phyloP scores from a whole-genome alignment of 2,797 vertebrate genomes.

The Phrynocephalus vlangalii region DNA sequence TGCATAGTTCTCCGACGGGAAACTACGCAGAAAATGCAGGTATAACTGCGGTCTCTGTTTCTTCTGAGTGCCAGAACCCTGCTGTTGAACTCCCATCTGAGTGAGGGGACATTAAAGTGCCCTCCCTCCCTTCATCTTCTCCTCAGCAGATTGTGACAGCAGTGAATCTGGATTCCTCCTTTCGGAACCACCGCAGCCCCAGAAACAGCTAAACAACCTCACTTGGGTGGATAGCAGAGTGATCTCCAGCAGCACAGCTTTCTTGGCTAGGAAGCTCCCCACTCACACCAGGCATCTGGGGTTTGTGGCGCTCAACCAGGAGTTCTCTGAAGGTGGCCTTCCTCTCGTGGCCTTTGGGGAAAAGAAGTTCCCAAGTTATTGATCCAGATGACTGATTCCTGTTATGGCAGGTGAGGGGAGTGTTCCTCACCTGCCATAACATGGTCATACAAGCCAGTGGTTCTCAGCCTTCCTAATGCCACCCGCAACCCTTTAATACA shows the following conservation, averaged over 20 bases:
- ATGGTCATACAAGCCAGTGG: no score
- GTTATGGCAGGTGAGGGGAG: slow-evolving; percentile 1
- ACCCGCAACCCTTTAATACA: no score
- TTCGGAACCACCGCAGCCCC: slow-evolving; percentile 45
- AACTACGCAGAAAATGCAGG: no score
- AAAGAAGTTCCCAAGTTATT: slow-evolving; percentile 79
- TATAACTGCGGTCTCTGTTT: neutral
- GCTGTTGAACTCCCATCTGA: neutral
- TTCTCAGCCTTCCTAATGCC: no score
- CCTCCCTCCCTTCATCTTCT: slow-evolving; percentile 28
- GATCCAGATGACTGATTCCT: slow-evolving; percentile 54
- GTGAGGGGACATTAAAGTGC: neutral
- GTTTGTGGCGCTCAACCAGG: slow-evolving; percentile 77
- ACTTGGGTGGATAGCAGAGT: slow-evolving; percentile 84
- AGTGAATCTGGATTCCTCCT: slow-evolving; percentile 29
- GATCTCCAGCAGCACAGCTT: slow-evolving; percentile 82
- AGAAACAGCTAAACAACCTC: slow-evolving; percentile 86
- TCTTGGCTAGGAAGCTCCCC: slow-evolving; percentile 73
- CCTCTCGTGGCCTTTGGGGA: slow-evolving; percentile 80
- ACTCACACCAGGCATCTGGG: slow-evolving; percentile 77
- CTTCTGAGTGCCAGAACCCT: slow-evolving; percentile 28
- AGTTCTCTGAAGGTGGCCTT: slow-evolving; percentile 76
- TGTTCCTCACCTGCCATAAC: no score
- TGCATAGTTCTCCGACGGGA: no score
- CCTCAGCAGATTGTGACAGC: slow-evolving; percentile 19